Percentiles rank a stretch among this genome's conserved stretches.
Conservation (phyloP, 2,113 vertebrate species). For the Jacana jacana region DNA sequence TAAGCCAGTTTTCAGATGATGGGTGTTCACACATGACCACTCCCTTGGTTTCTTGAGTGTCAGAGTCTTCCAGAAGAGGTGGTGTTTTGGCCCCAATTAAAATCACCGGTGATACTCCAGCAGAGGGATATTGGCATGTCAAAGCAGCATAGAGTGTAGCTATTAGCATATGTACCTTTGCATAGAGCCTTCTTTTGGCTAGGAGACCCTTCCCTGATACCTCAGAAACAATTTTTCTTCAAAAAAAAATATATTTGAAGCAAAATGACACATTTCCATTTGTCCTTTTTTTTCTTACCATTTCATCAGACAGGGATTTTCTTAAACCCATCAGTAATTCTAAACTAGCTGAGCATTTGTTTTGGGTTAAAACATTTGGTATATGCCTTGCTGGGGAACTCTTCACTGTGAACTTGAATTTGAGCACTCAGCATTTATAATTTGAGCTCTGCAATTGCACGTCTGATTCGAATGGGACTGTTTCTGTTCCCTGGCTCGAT, state of each 20-base stretch:
- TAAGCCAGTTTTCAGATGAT: not conserved
- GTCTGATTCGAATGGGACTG: conserved; percentile 6
- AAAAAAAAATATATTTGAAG: not conserved
- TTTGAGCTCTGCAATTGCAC: not conserved
- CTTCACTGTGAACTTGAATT: not conserved
- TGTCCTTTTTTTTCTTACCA: not conserved
- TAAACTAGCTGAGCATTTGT: not conserved
- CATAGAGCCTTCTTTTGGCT: not conserved
- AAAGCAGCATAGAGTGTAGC: not conserved
- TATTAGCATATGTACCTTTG: not conserved
- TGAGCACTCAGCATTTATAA: conserved; percentile 15
- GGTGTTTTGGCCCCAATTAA: not conserved
- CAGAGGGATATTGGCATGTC: not conserved
- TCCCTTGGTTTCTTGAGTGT: not conserved
- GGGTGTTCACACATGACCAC: not conserved
- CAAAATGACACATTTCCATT: not conserved
- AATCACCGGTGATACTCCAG: not conserved
- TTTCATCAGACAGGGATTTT: not conserved
- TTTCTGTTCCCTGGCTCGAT: not conserved
- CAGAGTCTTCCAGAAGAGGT: not conserved
- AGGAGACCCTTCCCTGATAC: not conserved
- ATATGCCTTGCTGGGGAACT: not conserved
- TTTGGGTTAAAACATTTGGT: not conserved
- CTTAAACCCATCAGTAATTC: not conserved
- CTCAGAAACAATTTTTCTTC: not conserved